Conservation (phyloP, 2,888 invertebrate genomes). For the Aricia artaxerxes region DNA sequence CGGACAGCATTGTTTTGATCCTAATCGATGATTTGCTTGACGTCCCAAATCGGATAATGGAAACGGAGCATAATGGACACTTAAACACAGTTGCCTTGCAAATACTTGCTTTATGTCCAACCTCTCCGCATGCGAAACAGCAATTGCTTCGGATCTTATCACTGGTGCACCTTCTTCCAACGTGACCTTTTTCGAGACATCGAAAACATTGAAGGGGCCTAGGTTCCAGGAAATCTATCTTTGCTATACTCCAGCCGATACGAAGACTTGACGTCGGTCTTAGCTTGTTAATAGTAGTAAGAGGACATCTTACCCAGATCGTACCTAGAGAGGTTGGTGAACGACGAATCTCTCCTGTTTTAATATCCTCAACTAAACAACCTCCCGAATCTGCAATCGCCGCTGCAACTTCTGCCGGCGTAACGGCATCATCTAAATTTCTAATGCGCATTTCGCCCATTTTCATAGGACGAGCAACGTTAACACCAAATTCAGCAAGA, state of each 20-base stretch:
- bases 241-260: neutral
- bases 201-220: too few relatives aligned
- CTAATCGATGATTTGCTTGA: neutral
- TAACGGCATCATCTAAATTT: neutral
- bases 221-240: neutral
- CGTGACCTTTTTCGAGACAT: too few relatives aligned
- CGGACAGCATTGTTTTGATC: constrained; percentile 1
- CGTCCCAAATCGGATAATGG: neutral
- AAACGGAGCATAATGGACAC: constrained; percentile 24
- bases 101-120: too few relatives aligned
- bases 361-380: neutral
- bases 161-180: too few relatives aligned
- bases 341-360: constrained; percentile 28
- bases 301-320: constrained; percentile 32
- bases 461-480: neutral
- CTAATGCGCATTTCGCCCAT: neutral
- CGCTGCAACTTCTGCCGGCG: neutral
- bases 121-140: too few relatives aligned
- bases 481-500: neutral
- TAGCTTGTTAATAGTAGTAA: constrained; percentile 14
- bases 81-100: neutral
- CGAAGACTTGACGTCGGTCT: neutral
- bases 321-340: constrained; percentile 20
- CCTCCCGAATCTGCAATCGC: constrained; percentile 5
- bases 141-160: too few relatives aligned